A percentile compares a stretch with the other conserved stretches of the same genome.
Conservation (phyloP, 1,140 invertebrate species). For the Mycetomoellerius zeteki region DNA sequence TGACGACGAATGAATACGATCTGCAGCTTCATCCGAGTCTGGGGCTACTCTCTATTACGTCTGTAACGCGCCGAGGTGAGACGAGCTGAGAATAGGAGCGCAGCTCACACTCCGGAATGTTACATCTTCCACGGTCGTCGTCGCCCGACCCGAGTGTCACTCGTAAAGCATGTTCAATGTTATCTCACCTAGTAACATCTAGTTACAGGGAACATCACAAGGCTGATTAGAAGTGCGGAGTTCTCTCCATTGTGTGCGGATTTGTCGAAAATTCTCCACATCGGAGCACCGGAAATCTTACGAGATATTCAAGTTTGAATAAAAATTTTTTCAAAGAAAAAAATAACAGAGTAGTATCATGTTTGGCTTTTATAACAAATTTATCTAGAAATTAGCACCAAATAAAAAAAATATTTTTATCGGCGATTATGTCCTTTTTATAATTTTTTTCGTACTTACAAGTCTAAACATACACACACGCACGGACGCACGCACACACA, state of each 20-base stretch:
- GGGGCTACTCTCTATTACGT: conserved; percentile 68
- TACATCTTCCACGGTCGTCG: conserved; percentile 44
- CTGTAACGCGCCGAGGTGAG: conserved; percentile 38
- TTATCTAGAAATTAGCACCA: neutral
- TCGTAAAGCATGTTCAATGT: conserved; percentile 55
- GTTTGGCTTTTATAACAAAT: neutral
- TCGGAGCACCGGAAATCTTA: conserved; percentile 2
- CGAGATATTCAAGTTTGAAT: neutral
- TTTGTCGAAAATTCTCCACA: conserved; percentile 20
- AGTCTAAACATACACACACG: neutral
- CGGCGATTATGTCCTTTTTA: too few species aligned
- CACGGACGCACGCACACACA: neutral
- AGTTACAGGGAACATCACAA: conserved; percentile 31
- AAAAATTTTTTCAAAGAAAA: neutral
- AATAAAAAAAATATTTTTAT: neutral
- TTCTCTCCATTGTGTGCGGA: conserved; percentile 9
- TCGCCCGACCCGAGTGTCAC: conserved; percentile 10
- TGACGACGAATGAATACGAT: conserved; percentile 66
- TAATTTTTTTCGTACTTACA: neutral
- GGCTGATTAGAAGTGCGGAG: conserved; percentile 53
- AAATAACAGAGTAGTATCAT: neutral
- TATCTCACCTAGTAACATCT: conserved; percentile 56
- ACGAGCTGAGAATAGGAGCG: conserved; percentile 56
- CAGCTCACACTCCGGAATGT: conserved; percentile 62
- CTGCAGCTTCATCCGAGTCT: conserved; percentile 60